These are phyloP conservation scores for Salarias fasciatus DNA, from an alignment of 2,797 vertebrate genomes.

Conservation along the genomic window DNA sequence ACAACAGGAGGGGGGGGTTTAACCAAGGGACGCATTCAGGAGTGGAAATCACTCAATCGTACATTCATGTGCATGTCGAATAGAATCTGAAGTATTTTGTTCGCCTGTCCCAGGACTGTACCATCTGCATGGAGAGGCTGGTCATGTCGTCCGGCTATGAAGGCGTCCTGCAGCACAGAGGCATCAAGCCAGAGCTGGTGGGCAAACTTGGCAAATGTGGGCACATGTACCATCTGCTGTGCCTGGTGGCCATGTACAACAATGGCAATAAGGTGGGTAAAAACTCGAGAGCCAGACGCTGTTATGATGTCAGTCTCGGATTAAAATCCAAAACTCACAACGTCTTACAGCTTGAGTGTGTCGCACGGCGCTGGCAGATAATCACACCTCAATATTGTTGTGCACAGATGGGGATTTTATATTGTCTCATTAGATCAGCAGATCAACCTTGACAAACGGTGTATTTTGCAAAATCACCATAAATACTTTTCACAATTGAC, in stretches of 20 bases:
- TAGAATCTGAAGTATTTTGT: slow-evolving; percentile 52
- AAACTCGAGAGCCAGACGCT: slow-evolving; percentile 57
- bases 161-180: slow-evolving; percentile 89
- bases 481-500: slow-evolving; percentile 14
- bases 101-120: slow-evolving; percentile 88
- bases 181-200: slow-evolving; percentile 91
- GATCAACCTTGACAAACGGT: slow-evolving; percentile 1
- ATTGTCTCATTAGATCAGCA: slow-evolving; percentile 10
- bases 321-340: slow-evolving; percentile 43
- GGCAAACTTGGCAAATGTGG: slow-evolving; percentile 96
- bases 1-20: too few species aligned
- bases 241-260: slow-evolving; percentile 98
- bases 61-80: slow-evolving; percentile 23
- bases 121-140: slow-evolving; percentile 98
- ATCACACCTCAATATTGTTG: slow-evolving; percentile 20
- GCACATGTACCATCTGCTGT: slow-evolving; percentile 97
- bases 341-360: slow-evolving; percentile 38
- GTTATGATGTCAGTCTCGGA: slow-evolving; percentile 62
- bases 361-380: slow-evolving; percentile 14
- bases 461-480: slow-evolving; percentile 8
- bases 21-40: slow-evolving; percentile 17
- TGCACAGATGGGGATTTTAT: slow-evolving; percentile 33
- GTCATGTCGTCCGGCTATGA: slow-evolving; percentile 93
- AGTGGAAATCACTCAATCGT: slow-evolving; percentile 41
- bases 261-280: slow-evolving; percentile 95